phyloP scores from a whole-genome alignment of 2,113 vertebrate species.

The Calidris pugnax region DNA sequence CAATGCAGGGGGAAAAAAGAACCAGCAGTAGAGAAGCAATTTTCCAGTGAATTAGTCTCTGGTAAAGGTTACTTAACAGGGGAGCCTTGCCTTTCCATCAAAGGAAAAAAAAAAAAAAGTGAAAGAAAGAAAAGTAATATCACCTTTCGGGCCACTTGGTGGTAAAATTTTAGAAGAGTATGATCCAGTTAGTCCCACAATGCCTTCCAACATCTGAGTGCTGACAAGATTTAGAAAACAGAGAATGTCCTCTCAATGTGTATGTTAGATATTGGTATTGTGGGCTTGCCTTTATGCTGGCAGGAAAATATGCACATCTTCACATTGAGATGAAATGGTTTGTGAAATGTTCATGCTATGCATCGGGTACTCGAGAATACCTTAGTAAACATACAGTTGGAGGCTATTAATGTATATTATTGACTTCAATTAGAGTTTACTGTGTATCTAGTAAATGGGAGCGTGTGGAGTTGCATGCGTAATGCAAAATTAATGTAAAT shows the following conservation, averaged over 20 bases:
- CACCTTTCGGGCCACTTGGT: neutral
- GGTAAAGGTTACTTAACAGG: conserved; percentile 11
- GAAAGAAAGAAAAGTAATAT: neutral
- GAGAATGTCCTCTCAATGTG: neutral
- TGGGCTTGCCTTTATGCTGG: neutral
- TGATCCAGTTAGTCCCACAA: neutral
- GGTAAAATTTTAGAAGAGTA: neutral
- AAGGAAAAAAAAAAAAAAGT: neutral
- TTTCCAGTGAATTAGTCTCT: conserved; percentile 32
- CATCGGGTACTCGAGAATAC: neutral
- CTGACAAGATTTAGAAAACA: neutral
- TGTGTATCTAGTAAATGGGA: neutral
- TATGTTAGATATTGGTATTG: neutral
- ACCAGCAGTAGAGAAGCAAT: neutral
- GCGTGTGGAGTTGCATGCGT: neutral
- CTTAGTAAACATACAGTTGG: neutral
- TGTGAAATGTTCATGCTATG: conserved; percentile 28
- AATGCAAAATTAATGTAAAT: conserved; percentile 6
- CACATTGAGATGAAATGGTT: conserved; percentile 6
- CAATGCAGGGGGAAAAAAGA: neutral
- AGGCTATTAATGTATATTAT: conserved; percentile 26
- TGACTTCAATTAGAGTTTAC: conserved; percentile 41
- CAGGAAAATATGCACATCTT: neutral
- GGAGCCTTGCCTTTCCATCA: neutral
- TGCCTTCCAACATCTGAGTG: neutral